phyloP scores from a whole-genome alignment of 2,888 invertebrate genomes.

The Thecocarcelia acutangulata region DNA sequence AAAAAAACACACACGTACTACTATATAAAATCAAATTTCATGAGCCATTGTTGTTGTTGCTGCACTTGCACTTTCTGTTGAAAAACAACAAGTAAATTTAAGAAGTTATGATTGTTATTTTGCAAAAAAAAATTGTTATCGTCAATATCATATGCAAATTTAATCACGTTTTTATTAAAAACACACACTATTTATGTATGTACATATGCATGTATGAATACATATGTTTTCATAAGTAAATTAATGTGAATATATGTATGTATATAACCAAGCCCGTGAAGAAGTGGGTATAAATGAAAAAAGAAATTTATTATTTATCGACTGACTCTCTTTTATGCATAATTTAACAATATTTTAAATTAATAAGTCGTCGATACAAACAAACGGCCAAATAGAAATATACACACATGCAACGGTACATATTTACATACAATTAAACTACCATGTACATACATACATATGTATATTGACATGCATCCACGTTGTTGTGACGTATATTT shows the following conservation, averaged over 20 bases:
- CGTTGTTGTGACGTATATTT: background rate
- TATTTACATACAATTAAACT: constrained; percentile 4
- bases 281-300: constrained; percentile 10
- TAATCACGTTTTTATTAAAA: constrained; percentile 52
- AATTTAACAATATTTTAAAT: constrained; percentile 43
- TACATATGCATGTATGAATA: background rate
- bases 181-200: constrained; percentile 17
- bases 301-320: constrained; percentile 23
- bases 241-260: background rate
- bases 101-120: constrained; percentile 52
- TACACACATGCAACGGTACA: background rate
- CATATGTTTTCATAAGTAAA: too few species aligned
- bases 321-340: constrained; percentile 54
- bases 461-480: background rate
- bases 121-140: constrained; percentile 4
- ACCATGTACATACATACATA: background rate
- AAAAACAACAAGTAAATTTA: constrained; percentile 32
- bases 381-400: constrained; percentile 13
- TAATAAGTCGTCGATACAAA: background rate
- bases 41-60: too few species aligned
- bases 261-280: background rate
- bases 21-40: too few species aligned
- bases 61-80: constrained; percentile 12
- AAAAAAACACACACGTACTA: too few species aligned
- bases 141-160: constrained; percentile 49